Evolutionary conservation across 2,797 vertebrate genomes (phyloP), one percentile per base, ranked within the genome.

Genomic region (Falco concolor): DNA sequence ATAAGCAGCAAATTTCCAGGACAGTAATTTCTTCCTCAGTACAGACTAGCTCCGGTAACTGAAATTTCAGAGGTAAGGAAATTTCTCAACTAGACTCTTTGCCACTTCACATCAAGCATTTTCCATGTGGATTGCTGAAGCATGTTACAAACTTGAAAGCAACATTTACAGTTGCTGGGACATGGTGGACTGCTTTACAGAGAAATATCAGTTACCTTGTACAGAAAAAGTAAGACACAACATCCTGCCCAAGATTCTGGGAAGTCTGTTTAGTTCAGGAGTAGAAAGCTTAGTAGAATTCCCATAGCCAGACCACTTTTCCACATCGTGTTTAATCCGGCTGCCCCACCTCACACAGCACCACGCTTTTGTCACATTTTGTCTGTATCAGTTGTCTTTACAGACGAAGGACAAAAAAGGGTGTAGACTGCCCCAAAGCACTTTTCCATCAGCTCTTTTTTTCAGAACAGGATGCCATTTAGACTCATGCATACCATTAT

Each of bases 401-500:
- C 18, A 30, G 64, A 57, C 0, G 0, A 86, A 81, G 30, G 83
- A 87, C 36, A 84, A 87, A 82, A 73, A 84, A 88, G 54, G 73
- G 36, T 90, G 84, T 80, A 95, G 91, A 95, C 52, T 77, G 89
- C 80, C 67, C 89, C 59, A 73, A 59, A 91, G 79, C 80, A 84
- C 70, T 91, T 90, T 91, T 86, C 42, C 49, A 9, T 42, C 83
- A 76, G 70, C 59, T 84, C 84, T 84, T 92, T 87, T 93, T 78
- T 86, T 75, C 63, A 45, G 67, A 90, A 94, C 85, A 92, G 94
- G 93, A 95, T 91, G 83, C 52, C 85, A 63, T 36, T 93, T 81
- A 95, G 93, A 95, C 87, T 82, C 83, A 81, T 76, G 93, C 91
- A 96, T 93, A 82, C 32, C 25, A 85, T 94, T 95, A 92, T 50